phyloP scores from a whole-genome alignment of 2,888 invertebrate genomes.

The Bembecia ichneumoniformis region DNA sequence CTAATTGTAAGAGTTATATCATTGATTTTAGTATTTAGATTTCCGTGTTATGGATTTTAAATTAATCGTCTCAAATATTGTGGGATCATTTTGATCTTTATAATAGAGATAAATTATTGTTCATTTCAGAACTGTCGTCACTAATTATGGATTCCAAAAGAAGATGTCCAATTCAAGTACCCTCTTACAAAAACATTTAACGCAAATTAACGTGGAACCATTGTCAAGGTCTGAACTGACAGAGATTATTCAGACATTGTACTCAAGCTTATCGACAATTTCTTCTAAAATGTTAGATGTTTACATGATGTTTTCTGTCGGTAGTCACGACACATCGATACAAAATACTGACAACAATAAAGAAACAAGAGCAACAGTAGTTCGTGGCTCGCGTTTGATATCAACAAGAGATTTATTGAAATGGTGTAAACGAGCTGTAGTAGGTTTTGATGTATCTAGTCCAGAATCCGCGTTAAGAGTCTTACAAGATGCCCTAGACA shows the following conservation, averaged over 20 bases:
- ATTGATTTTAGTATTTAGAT: too few relatives aligned
- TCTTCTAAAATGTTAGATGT: conserved; percentile 85
- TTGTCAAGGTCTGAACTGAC: conserved; percentile 82
- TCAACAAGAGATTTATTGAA: conserved; percentile 93
- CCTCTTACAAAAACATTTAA: conserved; percentile 85
- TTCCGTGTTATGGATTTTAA: too few relatives aligned
- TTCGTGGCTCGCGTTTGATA: conserved; percentile 75
- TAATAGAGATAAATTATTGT: too few relatives aligned
- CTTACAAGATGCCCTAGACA: conserved; percentile 91
- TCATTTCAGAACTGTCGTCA: conserved; percentile 70
- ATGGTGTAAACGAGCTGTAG: conserved; percentile 86
- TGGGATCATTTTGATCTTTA: too few relatives aligned
- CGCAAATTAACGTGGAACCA: conserved; percentile 85
- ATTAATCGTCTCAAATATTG: too few relatives aligned
- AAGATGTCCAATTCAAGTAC: conserved; percentile 76
- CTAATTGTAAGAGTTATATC: too few relatives aligned
- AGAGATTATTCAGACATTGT: conserved; percentile 77
- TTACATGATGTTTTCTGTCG: conserved; percentile 84
- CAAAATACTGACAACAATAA: conserved; percentile 45
- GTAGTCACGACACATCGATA: conserved; percentile 71
- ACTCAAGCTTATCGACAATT: conserved; percentile 80
- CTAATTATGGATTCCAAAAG: conserved; percentile 74
- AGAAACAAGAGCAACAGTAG: conserved; percentile 28
- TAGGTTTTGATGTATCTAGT: conserved; percentile 81
- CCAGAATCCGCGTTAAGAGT: conserved; percentile 78